Base-by-base conservation (phyloP, 2,797 vertebrate species). In the Gastrophryne carolinensis region DNA sequence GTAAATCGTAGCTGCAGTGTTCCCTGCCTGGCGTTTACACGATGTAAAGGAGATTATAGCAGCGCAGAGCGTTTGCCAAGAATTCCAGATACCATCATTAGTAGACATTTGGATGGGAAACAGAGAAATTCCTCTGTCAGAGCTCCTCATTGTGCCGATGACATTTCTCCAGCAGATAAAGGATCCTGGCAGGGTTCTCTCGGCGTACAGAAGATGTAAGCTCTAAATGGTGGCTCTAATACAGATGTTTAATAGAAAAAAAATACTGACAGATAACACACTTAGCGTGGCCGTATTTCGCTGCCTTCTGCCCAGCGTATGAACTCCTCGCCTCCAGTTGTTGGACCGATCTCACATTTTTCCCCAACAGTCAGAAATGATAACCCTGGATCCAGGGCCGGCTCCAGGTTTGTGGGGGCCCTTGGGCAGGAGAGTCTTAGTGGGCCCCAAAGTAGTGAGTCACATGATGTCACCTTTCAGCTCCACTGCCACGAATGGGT, bases 111-210 rank as follows among this genome's bases (percentile, higher is more conserved):
- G 75, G 75, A 78, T 60, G 10, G 21, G 39, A 72, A 78, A 78
- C 75, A 72, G 75, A 72, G 75, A 39, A 56, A 78, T 78, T 78
- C 68, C 68, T 72, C 35, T 17, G 37, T 49, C 68, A 13, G 41
- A 26, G 30, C 60, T 66, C 44, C 62, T 66, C 68, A 60, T 78
- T 78, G 75, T 41, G 49, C 61, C n/a, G 49, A 60, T 78, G 68
- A 78, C 75, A 72, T 78, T 78, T 78, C 75, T 72, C 21, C 60
- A 78, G 72, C 75, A 66, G 68, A 78, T 78, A 72, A 78, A 71
- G 13, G 30, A 35, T 72, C 58, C 44, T 78, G 75, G 75, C 75
- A 72, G 53, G 39, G 32, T 66, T 58, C 47, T 66, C 53, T 23
- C 17, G 50, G 68, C 75, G 52, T 57, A 56, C n/a, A n/a, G n/a